Base-by-base conservation (phyloP, 2,113 vertebrate species). In the Microcebus murinus region DNA sequence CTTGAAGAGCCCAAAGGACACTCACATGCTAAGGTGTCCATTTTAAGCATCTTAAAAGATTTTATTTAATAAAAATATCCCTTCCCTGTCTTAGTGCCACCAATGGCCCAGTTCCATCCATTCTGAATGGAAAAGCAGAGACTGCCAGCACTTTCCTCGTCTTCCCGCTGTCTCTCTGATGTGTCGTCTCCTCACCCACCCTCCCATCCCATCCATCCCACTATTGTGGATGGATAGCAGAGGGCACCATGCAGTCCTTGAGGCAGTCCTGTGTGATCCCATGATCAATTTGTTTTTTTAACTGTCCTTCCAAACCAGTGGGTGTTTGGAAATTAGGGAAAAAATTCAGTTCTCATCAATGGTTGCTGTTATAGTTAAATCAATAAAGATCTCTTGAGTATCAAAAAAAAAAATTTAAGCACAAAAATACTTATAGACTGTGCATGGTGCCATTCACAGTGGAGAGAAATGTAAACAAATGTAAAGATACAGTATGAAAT, bases 351-450 rank as follows among this genome's bases (percentile, higher is more conserved):
- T 98, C 97, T 98, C 92, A 98, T 98, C 99, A 98, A 98, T 98
- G 98, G 98, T 99, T 99, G 99, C 99, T 99, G 99, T 99, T 99
- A 98, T 98, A 98, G 97, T 98, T 99, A 99, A 98, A 98, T 99
- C 99, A 99, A 99, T 99, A 99, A 99, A 99, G 97, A 98, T 98
- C 98, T 98, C 98, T 98, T 98, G 99, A 97, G 98, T 98, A 98
- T 98, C 82, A 98, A 68, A 39, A 39, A 39, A 39, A 39, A 39
- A 39, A 39, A 42, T 3, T 36, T 36, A 36, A 36, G 13, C 25
- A 73, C 23, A 42, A 11, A 73, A 25, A 61, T 11, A 61, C 25
- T 20, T 57, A 57, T 4, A 71, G 68, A 71, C 23, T 23, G 23
- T 21, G 36, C 68, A 73, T 74, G 13, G 13, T 27, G 27, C 39